Base-by-base conservation (phyloP, 2,888 invertebrate genomes). In the Incurvaria masculella region DNA sequence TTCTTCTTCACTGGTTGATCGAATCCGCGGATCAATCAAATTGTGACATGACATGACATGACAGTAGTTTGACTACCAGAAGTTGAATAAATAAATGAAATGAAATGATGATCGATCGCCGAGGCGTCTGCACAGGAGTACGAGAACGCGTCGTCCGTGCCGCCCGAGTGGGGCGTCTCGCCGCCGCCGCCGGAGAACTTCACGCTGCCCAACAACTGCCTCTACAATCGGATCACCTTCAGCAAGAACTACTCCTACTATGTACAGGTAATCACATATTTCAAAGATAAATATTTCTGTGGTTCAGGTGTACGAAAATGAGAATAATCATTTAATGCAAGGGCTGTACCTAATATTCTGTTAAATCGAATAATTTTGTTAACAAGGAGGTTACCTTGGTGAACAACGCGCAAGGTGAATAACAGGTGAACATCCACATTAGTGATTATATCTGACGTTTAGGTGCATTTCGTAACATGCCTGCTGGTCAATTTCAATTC, bases 151-250 rank as follows among this genome's bases (percentile, higher is more conserved):
- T 69, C 72, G 1, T 68, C 75, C 4, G 57, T 68, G 0, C 56
- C 69, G 0, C 65, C 71, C 0, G 57, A 66, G 18, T 21, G 10
- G 19, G 19, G 18, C n/a, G 11, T 11, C 14, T 11, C 21, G 33
- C 40, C 6, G 40, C 74, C 73, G 72, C 73, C 72, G n/a, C 76
- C 62, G 56, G 76, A 68, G 55, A 79, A 76, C 60, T 76, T 74
- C 61, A 66, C 79, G 2, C 63, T 83, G 53, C 83, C 84, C 5
- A 68, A 74, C 5, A 79, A 79, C 52, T 84, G 84, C 53, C 72
- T 83, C 26, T 88, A 82, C 68, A 88, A 87, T 63, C 79, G 84
- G 52, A 79, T 87, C 49, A 76, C 82, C 55, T 88, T 88, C 61
- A 87, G 87, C 67, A 78, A 66, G 51, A 83, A 83, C 59, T 83